Conservation (phyloP, 2,113 vertebrate species). For the Aegotheles bennettii region DNA sequence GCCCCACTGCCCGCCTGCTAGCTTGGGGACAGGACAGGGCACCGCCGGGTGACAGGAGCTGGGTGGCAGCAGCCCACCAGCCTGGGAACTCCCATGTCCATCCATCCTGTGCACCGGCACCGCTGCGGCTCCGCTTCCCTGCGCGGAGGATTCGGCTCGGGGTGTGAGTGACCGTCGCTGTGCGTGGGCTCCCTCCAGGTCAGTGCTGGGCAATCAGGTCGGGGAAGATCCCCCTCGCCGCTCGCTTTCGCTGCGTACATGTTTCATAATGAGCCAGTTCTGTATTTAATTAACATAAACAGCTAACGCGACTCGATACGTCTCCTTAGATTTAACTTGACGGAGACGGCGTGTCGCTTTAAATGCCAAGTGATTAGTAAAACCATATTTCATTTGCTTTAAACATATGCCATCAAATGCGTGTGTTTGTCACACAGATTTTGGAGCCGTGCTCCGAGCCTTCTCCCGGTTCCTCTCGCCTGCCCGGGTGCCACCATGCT, state of each 20-base stretch:
- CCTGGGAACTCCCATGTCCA: background rate
- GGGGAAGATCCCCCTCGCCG: background rate
- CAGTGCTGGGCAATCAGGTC: background rate
- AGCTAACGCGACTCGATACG: background rate
- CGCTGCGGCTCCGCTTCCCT: background rate
- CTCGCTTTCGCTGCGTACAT: background rate
- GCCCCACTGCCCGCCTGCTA: background rate
- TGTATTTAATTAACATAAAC: background rate
- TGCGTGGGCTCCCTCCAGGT: background rate
- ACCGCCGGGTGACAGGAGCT: rapidly evolving
- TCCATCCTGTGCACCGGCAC: background rate
- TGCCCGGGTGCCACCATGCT: background rate
- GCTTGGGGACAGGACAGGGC: background rate
- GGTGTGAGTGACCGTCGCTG: background rate
- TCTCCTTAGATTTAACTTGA: background rate
- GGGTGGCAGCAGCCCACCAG: background rate
- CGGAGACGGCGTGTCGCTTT: background rate
- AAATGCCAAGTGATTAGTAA: background rate
- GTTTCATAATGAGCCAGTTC: background rate
- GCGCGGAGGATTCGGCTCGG: background rate
- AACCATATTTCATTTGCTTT: background rate
- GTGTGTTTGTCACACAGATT: constrained; percentile 8
- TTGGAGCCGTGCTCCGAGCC: background rate
- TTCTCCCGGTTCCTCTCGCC: background rate
- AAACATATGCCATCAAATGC: background rate